Conservation (phyloP, 2,113 vertebrate species). For the Miniopterus natalensis region DNA sequence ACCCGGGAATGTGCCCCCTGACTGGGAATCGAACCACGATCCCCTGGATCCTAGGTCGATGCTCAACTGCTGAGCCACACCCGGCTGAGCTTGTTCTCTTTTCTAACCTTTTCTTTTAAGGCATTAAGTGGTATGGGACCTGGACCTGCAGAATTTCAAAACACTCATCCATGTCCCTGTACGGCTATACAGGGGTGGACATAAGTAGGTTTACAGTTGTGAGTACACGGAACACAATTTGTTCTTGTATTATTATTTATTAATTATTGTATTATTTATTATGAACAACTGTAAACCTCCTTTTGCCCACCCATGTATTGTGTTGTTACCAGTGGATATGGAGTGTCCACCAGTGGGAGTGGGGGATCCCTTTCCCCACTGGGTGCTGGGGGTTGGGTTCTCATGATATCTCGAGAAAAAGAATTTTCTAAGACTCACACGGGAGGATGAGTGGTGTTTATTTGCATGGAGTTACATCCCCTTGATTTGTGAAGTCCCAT, state of each 20-base stretch:
- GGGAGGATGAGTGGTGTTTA: too few species aligned
- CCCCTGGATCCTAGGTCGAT: too few species aligned
- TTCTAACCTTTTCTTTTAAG: conserved; percentile 59
- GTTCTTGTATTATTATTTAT: not conserved
- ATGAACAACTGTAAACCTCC: not conserved
- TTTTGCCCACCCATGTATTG: not conserved
- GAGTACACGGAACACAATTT: not conserved
- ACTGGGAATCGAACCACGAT: too few species aligned
- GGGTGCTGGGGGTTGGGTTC: too few species aligned
- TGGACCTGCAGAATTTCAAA: not conserved
- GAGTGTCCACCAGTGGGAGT: too few species aligned
- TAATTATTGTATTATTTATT: not conserved
- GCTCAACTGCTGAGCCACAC: too few species aligned
- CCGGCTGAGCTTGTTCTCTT: too few species aligned
- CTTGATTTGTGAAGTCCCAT: not conserved
- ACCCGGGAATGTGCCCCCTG: too few species aligned
- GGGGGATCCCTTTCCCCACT: too few species aligned
- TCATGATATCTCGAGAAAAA: too few species aligned
- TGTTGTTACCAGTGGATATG: not conserved
- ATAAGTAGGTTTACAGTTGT: not conserved
- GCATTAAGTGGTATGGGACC: conserved; percentile 29
- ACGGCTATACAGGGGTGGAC: not conserved
- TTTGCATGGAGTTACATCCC: too few species aligned
- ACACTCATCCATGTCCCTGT: not conserved
- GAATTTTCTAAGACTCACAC: too few species aligned